These are phyloP conservation scores for Entomobrya proxima DNA, from an alignment of 2,888 invertebrate genomes.

Conservation along the genomic window DNA sequence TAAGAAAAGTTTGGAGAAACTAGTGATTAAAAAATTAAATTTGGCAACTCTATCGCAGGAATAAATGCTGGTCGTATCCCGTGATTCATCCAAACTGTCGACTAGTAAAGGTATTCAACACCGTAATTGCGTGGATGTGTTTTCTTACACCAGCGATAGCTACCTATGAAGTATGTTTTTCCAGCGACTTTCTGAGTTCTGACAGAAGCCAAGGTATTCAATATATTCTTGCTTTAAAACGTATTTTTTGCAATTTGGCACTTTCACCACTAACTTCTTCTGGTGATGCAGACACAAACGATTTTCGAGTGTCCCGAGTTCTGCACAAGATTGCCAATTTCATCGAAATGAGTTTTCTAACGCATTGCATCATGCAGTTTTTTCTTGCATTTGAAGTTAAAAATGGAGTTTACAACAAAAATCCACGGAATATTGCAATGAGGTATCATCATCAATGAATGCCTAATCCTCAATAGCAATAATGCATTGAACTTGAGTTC, in stretches of 20 bases:
- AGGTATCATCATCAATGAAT: conserved; percentile 41
- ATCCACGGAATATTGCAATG: conserved; percentile 36
- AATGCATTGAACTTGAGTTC: too few relatives aligned
- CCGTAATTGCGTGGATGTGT: conserved; percentile 40
- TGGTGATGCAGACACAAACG: background rate
- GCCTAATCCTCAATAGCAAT: background rate
- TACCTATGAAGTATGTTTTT: conserved; percentile 67
- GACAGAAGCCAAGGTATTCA: background rate
- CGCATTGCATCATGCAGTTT: conserved; percentile 63
- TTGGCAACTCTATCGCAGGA: conserved; percentile 23
- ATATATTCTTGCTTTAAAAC: too few relatives aligned
- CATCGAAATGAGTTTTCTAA: conserved; percentile 60
- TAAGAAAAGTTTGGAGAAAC: too few relatives aligned
- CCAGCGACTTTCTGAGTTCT: background rate
- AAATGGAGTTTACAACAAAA: conserved; percentile 68
- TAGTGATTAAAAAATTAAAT: too few relatives aligned
- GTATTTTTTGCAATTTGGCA: background rate
- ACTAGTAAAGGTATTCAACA: conserved; percentile 43
- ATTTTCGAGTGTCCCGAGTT: background rate
- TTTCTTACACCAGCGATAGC: conserved; percentile 69
- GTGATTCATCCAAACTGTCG: conserved; percentile 72
- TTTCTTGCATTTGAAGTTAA: conserved; percentile 61
- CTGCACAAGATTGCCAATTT: conserved; percentile 33
- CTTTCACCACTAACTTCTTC: too few relatives aligned
- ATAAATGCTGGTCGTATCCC: background rate